phyloP scores from a whole-genome alignment of 1,140 invertebrate genomes.

The Aphelenchoides besseyi region DNA sequence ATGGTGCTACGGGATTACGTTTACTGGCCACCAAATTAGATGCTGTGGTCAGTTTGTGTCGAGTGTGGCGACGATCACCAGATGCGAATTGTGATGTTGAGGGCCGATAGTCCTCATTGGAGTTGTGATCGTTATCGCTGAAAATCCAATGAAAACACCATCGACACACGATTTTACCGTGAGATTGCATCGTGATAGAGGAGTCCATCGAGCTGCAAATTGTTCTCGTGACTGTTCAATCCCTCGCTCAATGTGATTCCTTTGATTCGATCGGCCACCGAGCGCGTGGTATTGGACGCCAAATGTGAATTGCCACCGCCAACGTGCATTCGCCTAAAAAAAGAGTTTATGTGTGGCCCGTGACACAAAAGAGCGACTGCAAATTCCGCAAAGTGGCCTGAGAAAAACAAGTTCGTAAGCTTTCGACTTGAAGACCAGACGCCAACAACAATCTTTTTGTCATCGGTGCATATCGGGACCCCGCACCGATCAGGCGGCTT shows the following conservation, averaged over 20 bases:
- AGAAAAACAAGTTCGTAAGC: too few relatives aligned
- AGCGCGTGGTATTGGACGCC: constrained; percentile 9
- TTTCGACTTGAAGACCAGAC: too few relatives aligned
- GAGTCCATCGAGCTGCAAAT: background rate
- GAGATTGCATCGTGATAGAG: background rate
- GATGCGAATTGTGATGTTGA: background rate
- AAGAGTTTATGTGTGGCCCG: background rate
- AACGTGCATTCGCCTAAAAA: constrained; percentile 26
- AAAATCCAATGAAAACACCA: background rate
- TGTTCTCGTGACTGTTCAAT: background rate
- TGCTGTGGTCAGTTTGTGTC: constrained; percentile 8
- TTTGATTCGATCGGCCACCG: constrained; percentile 31
- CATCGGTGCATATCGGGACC: background rate
- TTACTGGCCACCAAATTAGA: constrained; percentile 5
- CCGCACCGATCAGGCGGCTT: constrained; percentile 2
- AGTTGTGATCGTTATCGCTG: background rate
- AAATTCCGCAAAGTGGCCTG: constrained; percentile 10
- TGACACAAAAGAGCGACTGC: background rate
- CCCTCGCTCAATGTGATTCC: constrained; percentile 5
- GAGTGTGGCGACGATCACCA: background rate
- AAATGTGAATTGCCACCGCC: constrained; percentile 12
- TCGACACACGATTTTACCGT: constrained; percentile 1
- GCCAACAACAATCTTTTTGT: background rate
- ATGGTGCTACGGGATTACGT: background rate
- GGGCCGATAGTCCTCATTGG: background rate